phyloP scores from a whole-genome alignment of 2,888 invertebrate species.

The Netelia fuscicornis region DNA sequence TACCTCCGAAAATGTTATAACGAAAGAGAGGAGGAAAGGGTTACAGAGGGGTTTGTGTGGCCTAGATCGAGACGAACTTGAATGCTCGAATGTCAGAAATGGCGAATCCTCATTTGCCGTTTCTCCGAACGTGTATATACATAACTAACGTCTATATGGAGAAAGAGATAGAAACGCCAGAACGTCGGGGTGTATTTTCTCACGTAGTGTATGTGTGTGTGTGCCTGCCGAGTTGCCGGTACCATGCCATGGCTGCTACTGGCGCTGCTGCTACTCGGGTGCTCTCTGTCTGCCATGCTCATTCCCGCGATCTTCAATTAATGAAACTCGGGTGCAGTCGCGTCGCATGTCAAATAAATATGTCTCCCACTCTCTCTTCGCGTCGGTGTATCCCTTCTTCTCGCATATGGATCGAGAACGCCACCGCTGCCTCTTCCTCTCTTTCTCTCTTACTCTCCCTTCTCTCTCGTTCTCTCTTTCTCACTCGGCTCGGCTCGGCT shows the following conservation, averaged over 20 bases:
- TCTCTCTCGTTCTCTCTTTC: too few species aligned
- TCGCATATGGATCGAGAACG: slow-evolving; percentile 63
- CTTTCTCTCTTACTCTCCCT: slow-evolving; percentile 53
- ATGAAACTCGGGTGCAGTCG: slow-evolving; percentile 85
- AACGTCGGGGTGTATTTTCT: slow-evolving; percentile 69
- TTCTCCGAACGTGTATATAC: slow-evolving; percentile 76
- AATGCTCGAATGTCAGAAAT: slow-evolving; percentile 83
- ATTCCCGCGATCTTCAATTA: slow-evolving; percentile 85
- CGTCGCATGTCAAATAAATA: slow-evolving; percentile 85
- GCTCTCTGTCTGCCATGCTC: slow-evolving; percentile 82
- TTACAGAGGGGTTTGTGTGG: slow-evolving; percentile 76
- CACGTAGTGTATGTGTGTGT: slow-evolving; percentile 48
- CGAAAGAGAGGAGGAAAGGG: slow-evolving; percentile 60
- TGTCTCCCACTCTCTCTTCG: slow-evolving; percentile 79
- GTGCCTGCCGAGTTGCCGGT: slow-evolving; percentile 60
- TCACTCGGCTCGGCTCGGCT: slow-evolving; percentile 46
- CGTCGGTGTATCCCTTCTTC: slow-evolving; percentile 65
- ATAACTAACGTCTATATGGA: slow-evolving; percentile 63
- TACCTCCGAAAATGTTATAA: slow-evolving; percentile 49
- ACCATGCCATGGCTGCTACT: slow-evolving; percentile 75
- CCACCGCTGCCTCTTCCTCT: slow-evolving; percentile 64
- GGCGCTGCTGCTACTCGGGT: slow-evolving; percentile 66
- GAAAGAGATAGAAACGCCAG: slow-evolving; percentile 70
- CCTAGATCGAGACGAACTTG: slow-evolving; percentile 83
- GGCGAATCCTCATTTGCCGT: slow-evolving; percentile 83